phyloP scores from a whole-genome alignment of 2,797 vertebrate genomes.

The Lithobates pipiens region DNA sequence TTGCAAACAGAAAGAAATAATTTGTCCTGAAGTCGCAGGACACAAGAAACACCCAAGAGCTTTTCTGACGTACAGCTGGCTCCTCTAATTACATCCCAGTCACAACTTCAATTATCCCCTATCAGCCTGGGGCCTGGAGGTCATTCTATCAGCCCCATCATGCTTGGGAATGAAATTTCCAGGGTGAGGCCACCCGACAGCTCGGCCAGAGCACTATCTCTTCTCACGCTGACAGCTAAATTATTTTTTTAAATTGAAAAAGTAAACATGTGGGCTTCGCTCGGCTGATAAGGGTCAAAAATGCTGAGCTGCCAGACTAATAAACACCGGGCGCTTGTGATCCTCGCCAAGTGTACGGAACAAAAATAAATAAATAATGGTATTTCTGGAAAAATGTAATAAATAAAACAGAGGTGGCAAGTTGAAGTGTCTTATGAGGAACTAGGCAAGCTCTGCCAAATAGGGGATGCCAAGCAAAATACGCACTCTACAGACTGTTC shows the following conservation, averaged over 20 bases:
- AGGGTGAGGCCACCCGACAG: conserved; percentile 50
- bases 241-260: conserved; percentile 63
- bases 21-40: conserved; percentile 34
- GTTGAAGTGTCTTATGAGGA: not conserved
- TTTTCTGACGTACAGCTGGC: not conserved
- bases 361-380: conserved; percentile 44
- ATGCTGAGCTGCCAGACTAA: conserved; percentile 44
- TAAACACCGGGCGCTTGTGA: conserved; percentile 35
- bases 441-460: not conserved
- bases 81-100: conserved; percentile 65
- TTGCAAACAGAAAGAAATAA: conserved; percentile 48
- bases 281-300: conserved; percentile 64
- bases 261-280: conserved; percentile 63
- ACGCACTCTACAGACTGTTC: not conserved
- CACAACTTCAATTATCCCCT: conserved; percentile 68
- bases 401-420: conserved; percentile 13
- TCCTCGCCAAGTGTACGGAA: conserved; percentile 13
- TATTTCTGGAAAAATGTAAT: not conserved
- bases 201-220: conserved; percentile 20
- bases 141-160: conserved; percentile 48
- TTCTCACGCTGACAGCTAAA: conserved; percentile 56
- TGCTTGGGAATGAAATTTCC: conserved; percentile 38
- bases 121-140: conserved; percentile 62
- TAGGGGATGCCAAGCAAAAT: not conserved
- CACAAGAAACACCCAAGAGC: conserved; percentile 26